A percentile compares a stretch with the other conserved stretches of the same genome.
Conservation (phyloP, 2,888 invertebrate species). For the Cinara cedri region DNA sequence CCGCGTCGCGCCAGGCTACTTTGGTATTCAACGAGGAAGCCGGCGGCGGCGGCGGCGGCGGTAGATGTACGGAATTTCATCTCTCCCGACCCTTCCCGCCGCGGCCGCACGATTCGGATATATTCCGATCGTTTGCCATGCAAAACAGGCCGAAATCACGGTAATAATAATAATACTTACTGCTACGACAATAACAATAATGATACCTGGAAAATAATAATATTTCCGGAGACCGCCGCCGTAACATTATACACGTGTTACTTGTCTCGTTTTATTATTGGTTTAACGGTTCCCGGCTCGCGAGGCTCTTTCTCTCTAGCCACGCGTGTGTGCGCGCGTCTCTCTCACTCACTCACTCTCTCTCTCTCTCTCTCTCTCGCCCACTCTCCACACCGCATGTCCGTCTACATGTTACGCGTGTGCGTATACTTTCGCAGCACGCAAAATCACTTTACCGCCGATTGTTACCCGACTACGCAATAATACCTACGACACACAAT, state of each 20-base stretch:
- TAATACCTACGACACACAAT: no score
- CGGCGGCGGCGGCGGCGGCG: background rate
- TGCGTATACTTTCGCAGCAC: no score
- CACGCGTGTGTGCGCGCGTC: no score
- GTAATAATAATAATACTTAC: slow-evolving; percentile 36
- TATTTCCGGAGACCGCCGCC: slow-evolving; percentile 21
- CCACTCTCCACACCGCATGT: no score
- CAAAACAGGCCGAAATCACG: slow-evolving; percentile 48
- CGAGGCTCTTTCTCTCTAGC: background rate
- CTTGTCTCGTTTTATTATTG: slow-evolving; percentile 34
- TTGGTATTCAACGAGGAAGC: slow-evolving; percentile 47
- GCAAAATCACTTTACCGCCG: slow-evolving; percentile 28
- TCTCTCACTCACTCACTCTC: no score
- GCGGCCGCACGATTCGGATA: no score
- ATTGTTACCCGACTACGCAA: slow-evolving; percentile 8
- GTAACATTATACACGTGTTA: slow-evolving; percentile 49
- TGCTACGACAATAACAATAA: background rate
- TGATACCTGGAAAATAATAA: no score
- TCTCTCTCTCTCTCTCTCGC: background rate
- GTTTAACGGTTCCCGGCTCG: slow-evolving; percentile 17
- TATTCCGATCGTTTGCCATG: slow-evolving; percentile 49
- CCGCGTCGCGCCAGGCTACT: slow-evolving; percentile 8
- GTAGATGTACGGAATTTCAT: background rate
- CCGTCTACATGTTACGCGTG: no score
- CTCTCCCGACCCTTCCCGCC: background rate